Conservation (phyloP, 2,797 vertebrate genomes). For the Mormyrus hasselquistii region DNA sequence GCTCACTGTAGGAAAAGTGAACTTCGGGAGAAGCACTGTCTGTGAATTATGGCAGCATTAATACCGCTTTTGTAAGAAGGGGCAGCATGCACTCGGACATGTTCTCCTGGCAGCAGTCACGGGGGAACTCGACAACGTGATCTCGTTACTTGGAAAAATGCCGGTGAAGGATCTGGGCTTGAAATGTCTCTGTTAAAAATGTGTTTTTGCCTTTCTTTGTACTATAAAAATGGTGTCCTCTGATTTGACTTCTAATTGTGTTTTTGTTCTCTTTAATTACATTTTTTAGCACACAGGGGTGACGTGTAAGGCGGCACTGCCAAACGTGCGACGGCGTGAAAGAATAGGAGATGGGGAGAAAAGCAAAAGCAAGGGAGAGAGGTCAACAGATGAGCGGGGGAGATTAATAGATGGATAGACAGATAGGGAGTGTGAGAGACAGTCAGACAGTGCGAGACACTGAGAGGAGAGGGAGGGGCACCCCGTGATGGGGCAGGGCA, state of each 20-base stretch:
- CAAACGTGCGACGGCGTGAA: neutral
- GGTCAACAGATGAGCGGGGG: neutral
- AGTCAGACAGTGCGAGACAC: constrained; percentile 1
- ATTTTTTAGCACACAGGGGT: neutral
- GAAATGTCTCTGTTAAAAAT: neutral
- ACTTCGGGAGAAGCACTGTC: neutral
- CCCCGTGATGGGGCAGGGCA: constrained; percentile 19
- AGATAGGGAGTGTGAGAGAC: neutral
- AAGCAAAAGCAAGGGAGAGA: neutral
- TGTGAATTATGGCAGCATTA: neutral
- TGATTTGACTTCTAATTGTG: neutral
- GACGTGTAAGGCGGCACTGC: neutral
- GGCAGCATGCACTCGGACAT: neutral
- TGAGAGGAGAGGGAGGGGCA: constrained; percentile 20
- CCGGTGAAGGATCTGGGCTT: neutral
- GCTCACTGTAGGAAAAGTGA: neutral
- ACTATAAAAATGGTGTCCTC: neutral
- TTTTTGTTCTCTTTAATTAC: neutral
- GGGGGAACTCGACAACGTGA: neutral
- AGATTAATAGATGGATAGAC: constrained; percentile 7
- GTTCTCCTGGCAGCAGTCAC: neutral
- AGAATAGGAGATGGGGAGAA: constrained; percentile 5
- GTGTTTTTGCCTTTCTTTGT: neutral
- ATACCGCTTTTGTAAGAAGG: neutral
- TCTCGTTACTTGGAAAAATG: neutral